A percentile compares a stretch with the other conserved stretches of the same genome.
Evolutionary conservation across 2,113 vertebrate genomes (phyloP).

Genomic region (Eptatretus burgeri): DNA sequence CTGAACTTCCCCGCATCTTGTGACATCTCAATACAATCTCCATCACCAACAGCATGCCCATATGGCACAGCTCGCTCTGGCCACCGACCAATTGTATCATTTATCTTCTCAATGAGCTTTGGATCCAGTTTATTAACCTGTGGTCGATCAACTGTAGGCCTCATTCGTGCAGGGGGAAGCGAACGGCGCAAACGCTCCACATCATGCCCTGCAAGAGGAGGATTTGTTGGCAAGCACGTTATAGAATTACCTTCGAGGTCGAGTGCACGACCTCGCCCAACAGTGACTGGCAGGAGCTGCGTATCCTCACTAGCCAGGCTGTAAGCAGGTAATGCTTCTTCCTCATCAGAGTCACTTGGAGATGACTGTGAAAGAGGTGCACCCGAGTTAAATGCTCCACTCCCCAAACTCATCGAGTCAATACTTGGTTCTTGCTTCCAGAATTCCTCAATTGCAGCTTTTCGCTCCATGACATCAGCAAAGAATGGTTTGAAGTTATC

Average conservation of each 20-base stretch:
- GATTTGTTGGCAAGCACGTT: constrained; percentile 39
- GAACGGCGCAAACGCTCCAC: constrained; percentile 98
- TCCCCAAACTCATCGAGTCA: constrained; percentile 36
- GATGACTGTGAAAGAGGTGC: constrained; percentile 55
- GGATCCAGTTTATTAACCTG: constrained; percentile 46
- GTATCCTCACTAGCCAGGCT: constrained; percentile 38
- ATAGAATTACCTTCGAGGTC: background rate
- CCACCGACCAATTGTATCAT: background rate
- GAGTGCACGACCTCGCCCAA: background rate
- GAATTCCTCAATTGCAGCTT: constrained; percentile 60
- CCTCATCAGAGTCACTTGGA: constrained; percentile 76
- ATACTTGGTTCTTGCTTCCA: constrained; percentile 53
- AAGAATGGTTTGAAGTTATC: constrained; percentile 91
- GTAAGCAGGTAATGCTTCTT: constrained; percentile 87
- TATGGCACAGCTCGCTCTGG: background rate
- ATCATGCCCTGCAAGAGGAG: constrained; percentile 48
- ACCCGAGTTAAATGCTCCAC: constrained; percentile 64
- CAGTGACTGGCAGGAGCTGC: background rate
- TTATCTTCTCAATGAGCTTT: constrained; percentile 47
- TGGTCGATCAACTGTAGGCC: constrained; percentile 34
- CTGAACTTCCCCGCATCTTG: no score
- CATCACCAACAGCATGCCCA: no score
- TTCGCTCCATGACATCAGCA: constrained; percentile 79
- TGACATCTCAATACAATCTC: no score
- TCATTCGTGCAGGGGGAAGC: constrained; percentile 85